Percentiles rank a stretch among this genome's conserved stretches.
These are phyloP conservation scores for Tiliacea aurago DNA, from an alignment of 2,888 invertebrate species.

Conservation along the genomic window DNA sequence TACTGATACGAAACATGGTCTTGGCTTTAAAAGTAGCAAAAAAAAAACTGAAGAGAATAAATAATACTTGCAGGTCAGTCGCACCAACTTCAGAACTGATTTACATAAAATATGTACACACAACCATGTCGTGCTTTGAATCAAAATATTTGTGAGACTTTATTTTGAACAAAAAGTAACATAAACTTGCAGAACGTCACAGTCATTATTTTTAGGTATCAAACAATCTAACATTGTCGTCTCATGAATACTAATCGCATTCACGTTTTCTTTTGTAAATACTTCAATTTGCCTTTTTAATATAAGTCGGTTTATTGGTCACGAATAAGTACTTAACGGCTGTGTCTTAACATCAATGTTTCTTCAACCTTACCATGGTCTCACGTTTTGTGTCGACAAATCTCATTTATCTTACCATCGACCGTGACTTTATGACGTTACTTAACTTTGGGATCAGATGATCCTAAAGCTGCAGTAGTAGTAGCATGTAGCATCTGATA, in stretches of 20 bases:
- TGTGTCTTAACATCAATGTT: conserved; percentile 47
- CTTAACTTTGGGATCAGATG: conserved; percentile 13
- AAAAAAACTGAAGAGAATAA: conserved; percentile 33
- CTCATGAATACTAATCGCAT: conserved; percentile 40
- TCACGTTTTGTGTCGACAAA: conserved; percentile 47
- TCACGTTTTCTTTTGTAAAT: conserved; percentile 57
- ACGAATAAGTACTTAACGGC: conserved; percentile 54
- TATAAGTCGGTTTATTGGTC: conserved; percentile 54
- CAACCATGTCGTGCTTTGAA: conserved; percentile 6
- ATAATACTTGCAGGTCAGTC: conserved; percentile 55
- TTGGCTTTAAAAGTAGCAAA: conserved; percentile 39
- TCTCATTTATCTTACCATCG: conserved; percentile 35
- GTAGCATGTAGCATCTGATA: no score
- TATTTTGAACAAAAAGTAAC: conserved; percentile 13
- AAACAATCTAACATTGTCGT: conserved; percentile 44
- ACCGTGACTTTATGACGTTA: conserved; percentile 45
- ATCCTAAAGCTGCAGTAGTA: no score
- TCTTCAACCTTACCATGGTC: conserved; percentile 40
- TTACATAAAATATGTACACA: conserved; percentile 18
- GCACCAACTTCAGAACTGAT: conserved; percentile 44
- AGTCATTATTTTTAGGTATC: conserved; percentile 37
- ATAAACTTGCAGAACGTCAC: conserved; percentile 1
- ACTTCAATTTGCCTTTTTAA: conserved; percentile 51
- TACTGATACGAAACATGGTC: conserved; percentile 30
- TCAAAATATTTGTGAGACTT: conserved; percentile 23